Evolutionary conservation across 2,797 vertebrate genomes (phyloP).

Genomic region (Austrolebias charrua): DNA sequence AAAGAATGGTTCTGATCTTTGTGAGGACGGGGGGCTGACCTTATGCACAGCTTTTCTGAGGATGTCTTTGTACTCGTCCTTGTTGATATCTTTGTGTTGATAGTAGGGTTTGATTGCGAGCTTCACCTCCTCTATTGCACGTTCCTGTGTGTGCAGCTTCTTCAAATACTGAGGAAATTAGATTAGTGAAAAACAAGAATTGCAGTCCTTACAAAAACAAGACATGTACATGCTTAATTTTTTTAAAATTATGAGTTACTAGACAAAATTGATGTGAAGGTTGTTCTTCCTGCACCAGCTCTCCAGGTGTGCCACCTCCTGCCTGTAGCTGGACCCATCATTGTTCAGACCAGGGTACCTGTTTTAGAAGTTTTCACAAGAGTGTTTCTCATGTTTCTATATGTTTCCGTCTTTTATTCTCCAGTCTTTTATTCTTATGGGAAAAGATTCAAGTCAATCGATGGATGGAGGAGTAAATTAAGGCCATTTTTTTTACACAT

Average conservation of each 20-base stretch:
- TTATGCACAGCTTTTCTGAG: constrained; percentile 94
- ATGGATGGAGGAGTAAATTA: constrained; percentile 16
- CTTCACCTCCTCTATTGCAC: constrained; percentile 94
- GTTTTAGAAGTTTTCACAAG: no score
- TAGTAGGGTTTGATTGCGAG: constrained; percentile 96
- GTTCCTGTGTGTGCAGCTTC: constrained; percentile 94
- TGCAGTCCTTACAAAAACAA: no score
- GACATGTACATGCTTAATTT: no score
- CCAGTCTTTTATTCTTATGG: constrained; percentile 10
- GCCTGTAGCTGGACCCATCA: no score
- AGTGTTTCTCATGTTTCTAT: no score
- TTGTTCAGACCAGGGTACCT: no score
- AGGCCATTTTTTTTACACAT: not conserved
- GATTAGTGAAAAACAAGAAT: not conserved
- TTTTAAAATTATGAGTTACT: no score
- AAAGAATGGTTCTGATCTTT: no score
- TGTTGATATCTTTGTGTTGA: constrained; percentile 95
- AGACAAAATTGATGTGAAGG: no score
- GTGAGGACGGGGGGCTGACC: constrained; percentile 65
- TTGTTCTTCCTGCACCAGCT: no score
- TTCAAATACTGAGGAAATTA: constrained; percentile 84
- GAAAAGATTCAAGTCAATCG: constrained; percentile 19
- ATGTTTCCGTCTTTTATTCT: not conserved
- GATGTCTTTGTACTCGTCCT: constrained; percentile 96
- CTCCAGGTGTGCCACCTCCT: no score